Base-by-base conservation (phyloP, 1,140 invertebrate genomes). In the Xylocopa sonorina region DNA sequence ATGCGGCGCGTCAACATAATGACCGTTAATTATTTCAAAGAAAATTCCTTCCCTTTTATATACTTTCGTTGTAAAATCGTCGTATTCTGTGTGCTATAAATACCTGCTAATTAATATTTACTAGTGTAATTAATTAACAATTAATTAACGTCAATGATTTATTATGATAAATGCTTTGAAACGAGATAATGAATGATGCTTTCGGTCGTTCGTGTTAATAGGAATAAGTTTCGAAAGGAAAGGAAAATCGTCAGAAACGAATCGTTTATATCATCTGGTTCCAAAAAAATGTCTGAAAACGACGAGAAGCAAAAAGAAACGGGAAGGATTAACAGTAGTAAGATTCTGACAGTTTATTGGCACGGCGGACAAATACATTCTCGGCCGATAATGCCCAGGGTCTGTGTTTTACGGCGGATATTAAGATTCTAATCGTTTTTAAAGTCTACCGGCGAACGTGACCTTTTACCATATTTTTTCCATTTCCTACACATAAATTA, bases 401-500 rank as follows among this genome's bases (percentile, higher is more conserved):
- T 32, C 34, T 55, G 50, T 78, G 55, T 73, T 78, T 78, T 73
- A 78, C 68, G 69, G 73, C 50, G 68, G 69, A 78, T 72, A 78
- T 73, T 78, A 78, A 78, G 68, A 78, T 78, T 72, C 77, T 73
- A 78, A 78, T 78, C 77, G 77, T 73, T 78, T 78, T 78, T 78
- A 73, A 78, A 78, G 77, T 78, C 69, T 48, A 43, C 77, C 77
- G 32, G 21, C 53, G 57, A 53, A 63, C 58, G 77, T 78, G 77
- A 78, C 68, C 69, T 78, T 78, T 74, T 76, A 64, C 63, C 64
- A 62, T 77, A 62, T 73, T 80, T 86, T 72, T 86, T 78, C 68
- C 84, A 72, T 82, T 83, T 86, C 71, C 80, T 85, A 68, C 80
- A 85, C 84, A 86, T 86, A 86, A 86, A 86, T 86, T 86, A 83